These are phyloP conservation scores for Aramus guarauna DNA, from an alignment of 2,113 vertebrate genomes.

Conservation along the genomic window DNA sequence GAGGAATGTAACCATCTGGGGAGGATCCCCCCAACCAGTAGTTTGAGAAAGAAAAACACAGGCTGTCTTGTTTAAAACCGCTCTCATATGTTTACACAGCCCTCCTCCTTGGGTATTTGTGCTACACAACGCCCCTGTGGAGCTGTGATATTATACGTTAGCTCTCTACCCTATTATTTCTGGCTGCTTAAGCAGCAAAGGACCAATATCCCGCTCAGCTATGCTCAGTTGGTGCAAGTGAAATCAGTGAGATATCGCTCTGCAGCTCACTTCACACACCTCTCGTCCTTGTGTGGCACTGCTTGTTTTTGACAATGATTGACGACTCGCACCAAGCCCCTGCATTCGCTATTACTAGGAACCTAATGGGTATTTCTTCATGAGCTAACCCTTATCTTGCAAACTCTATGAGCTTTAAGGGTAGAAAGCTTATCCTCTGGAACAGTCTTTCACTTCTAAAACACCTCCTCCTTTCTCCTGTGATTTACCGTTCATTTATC, in stretches of 20 bases:
- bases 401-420: not conserved
- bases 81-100: not conserved
- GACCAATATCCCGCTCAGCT: not conserved
- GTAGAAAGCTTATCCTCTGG: not conserved
- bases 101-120: not conserved
- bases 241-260: not conserved
- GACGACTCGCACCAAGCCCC: not conserved
- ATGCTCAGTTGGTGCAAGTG: not conserved
- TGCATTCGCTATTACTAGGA: not conserved
- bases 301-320: not conserved
- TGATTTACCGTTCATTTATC: slow-evolving; percentile 1
- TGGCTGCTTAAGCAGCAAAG: slow-evolving; percentile 46
- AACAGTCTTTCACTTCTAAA: not conserved
- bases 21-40: not conserved
- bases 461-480: not conserved
- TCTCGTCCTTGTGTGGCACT: not conserved
- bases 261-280: not conserved
- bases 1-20: not conserved
- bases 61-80: not conserved
- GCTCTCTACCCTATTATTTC: slow-evolving; percentile 21
- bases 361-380: not conserved
- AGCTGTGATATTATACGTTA: not conserved
- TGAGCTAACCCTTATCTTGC: not conserved
- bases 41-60: not conserved
- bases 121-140: not conserved